A percentile compares a stretch with the other conserved stretches of the same genome.
Conservation (phyloP, 2,797 vertebrate species). For the Petrocephalus schoutedeni region DNA sequence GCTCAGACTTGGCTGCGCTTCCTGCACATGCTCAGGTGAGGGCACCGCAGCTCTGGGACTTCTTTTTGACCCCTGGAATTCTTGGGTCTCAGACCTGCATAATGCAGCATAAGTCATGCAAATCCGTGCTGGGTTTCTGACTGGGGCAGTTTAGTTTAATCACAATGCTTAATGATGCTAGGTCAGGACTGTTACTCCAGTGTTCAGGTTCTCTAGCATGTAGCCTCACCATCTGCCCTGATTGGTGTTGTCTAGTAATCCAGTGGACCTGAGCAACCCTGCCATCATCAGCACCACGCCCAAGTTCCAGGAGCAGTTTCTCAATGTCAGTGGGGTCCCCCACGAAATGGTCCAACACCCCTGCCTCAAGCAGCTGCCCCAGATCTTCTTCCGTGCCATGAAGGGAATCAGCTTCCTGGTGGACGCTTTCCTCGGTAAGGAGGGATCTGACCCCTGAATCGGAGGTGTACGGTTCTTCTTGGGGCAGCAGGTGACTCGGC, state of each 20-base stretch:
- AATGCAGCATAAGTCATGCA: background rate
- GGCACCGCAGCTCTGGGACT: background rate
- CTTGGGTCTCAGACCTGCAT: background rate
- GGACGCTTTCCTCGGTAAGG: conserved; percentile 85
- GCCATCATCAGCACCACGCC: conserved; percentile 89
- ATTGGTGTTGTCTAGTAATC: conserved; percentile 66
- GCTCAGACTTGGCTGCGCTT: conserved; percentile 90
- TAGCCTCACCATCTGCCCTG: background rate
- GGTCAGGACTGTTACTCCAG: background rate
- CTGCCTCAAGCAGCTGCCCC: conserved; percentile 83
- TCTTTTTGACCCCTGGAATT: background rate
- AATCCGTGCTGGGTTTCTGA: background rate
- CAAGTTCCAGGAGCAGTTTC: conserved; percentile 80
- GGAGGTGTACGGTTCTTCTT: background rate
- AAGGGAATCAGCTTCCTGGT: conserved; percentile 82
- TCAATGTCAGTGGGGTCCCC: conserved; percentile 84
- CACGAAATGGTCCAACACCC: conserved; percentile 89
- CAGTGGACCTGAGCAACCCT: conserved; percentile 85
- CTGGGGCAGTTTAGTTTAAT: background rate
- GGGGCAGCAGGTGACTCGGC: background rate
- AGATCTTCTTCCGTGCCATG: conserved; percentile 89
- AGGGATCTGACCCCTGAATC: background rate
- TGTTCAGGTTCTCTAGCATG: background rate
- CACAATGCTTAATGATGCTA: background rate
- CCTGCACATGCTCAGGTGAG: conserved; percentile 87